These are phyloP conservation scores for Epinotia demarniana DNA, from an alignment of 2,888 invertebrate genomes.

Conservation along the genomic window DNA sequence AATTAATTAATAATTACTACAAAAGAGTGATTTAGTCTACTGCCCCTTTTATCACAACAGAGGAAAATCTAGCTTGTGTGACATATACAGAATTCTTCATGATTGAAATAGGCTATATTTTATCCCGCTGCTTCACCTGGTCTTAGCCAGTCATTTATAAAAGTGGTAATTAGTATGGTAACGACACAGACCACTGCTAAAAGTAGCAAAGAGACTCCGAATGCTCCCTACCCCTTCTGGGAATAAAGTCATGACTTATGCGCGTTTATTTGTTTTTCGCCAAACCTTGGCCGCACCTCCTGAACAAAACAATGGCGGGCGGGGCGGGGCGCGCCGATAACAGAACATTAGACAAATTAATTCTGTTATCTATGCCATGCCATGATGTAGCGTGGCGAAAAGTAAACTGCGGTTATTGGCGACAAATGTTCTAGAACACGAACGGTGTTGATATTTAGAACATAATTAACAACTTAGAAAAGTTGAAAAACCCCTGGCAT, in stretches of 20 bases:
- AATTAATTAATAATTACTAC: too few species aligned
- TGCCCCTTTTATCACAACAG: too few species aligned
- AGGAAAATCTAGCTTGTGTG: too few species aligned
- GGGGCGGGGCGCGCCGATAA: slow-evolving; percentile 36
- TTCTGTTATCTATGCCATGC: slow-evolving; percentile 32
- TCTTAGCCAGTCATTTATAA: too few species aligned
- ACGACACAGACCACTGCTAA: background rate
- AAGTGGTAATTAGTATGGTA: too few species aligned
- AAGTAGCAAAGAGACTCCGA: background rate
- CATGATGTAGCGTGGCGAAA: background rate
- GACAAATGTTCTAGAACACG: background rate
- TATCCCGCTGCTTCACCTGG: too few species aligned
- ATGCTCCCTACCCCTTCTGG: background rate
- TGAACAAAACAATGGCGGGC: slow-evolving; percentile 32
- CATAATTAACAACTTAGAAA: background rate
- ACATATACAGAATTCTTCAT: too few species aligned
- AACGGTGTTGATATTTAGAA: too few species aligned
- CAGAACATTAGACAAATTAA: slow-evolving; percentile 41
- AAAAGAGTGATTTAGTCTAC: too few species aligned
- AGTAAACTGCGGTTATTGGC: background rate
- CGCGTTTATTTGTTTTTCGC: background rate
- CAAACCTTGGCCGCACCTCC: slow-evolving; percentile 27
- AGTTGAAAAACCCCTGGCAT: background rate
- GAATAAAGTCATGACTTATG: background rate
- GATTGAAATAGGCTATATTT: too few species aligned